Conservation (phyloP, 2,113 vertebrate genomes). For the Larimichthys polyactis region DNA sequence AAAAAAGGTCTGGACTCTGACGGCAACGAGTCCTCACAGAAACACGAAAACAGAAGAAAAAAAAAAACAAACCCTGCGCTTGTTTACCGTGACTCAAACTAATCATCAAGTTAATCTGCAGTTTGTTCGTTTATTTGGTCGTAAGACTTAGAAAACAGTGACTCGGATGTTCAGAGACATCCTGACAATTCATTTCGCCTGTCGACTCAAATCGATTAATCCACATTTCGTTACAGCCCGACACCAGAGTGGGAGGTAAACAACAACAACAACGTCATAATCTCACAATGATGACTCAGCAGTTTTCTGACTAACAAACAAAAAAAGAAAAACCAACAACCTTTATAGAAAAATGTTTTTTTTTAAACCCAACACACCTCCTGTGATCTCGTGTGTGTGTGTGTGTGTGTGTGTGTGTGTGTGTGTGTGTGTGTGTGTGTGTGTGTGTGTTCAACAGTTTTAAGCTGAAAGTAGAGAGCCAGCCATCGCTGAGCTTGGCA, state of each 20-base stretch:
- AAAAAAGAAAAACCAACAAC: conserved; percentile 9
- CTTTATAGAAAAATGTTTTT: not conserved
- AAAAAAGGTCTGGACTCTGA: not conserved
- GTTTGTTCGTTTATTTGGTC: not conserved
- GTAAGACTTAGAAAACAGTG: too few species aligned
- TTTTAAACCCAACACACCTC: conserved; percentile 9
- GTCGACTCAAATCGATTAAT: not conserved
- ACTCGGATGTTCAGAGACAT: too few species aligned
- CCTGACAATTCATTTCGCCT: not conserved
- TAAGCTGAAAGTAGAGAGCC: conserved; percentile 44
- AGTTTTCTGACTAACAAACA: conserved; percentile 13
- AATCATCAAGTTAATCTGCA: not conserved
- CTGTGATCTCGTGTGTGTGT: too few species aligned
- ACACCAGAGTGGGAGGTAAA: conserved; percentile 6
- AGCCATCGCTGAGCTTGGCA: conserved; percentile 64
- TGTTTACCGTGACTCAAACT: not conserved
- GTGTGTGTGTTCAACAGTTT: conserved; percentile 51
- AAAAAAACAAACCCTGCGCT: not conserved
- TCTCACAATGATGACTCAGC: conserved; percentile 38
- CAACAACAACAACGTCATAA: conserved; percentile 11
- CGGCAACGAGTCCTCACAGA: not conserved
- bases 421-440: conserved; percentile 46
- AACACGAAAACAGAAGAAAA: not conserved
- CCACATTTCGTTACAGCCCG: not conserved
- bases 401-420: conserved; percentile 36